These are phyloP conservation scores for Trichechus manatus DNA, from an alignment of 2,113 vertebrate species.

Conservation along the genomic window DNA sequence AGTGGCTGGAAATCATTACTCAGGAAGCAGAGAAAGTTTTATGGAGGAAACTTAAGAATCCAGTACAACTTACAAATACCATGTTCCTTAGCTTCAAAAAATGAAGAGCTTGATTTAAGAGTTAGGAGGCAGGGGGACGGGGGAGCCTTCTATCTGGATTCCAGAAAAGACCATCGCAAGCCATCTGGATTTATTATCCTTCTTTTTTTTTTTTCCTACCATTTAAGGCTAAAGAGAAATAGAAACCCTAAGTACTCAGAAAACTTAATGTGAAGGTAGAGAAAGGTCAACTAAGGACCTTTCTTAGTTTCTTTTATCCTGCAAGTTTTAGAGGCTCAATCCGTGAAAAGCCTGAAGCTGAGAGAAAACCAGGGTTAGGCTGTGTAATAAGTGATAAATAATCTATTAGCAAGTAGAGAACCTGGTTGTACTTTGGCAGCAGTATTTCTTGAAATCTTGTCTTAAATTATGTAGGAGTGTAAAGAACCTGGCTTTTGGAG, in stretches of 20 bases:
- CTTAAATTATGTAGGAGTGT: rapidly evolving
- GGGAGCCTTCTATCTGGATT: not conserved
- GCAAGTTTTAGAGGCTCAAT: not conserved
- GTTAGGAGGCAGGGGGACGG: not conserved
- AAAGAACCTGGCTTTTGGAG: not conserved
- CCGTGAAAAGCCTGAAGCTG: not conserved
- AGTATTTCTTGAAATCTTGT: not conserved
- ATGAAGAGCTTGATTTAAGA: not conserved
- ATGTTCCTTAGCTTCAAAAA: not conserved
- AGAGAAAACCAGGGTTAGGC: not conserved
- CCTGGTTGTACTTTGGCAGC: not conserved
- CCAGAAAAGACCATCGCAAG: not conserved
- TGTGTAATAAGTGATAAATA: rapidly evolving
- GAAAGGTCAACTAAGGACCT: not conserved
- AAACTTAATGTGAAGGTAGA: not conserved
- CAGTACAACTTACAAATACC: not conserved
- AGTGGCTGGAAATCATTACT: conserved; percentile 51
- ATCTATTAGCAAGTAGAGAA: rapidly evolving
- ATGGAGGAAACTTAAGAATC: not conserved
- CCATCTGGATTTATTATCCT: not conserved
- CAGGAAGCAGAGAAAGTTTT: not conserved
- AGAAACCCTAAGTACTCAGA: not conserved
- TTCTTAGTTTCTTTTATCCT: not conserved
- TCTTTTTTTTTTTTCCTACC: not conserved
- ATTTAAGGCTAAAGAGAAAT: not conserved